Conservation (phyloP, 2,888 invertebrate genomes). For the Eledone cirrhosa region DNA sequence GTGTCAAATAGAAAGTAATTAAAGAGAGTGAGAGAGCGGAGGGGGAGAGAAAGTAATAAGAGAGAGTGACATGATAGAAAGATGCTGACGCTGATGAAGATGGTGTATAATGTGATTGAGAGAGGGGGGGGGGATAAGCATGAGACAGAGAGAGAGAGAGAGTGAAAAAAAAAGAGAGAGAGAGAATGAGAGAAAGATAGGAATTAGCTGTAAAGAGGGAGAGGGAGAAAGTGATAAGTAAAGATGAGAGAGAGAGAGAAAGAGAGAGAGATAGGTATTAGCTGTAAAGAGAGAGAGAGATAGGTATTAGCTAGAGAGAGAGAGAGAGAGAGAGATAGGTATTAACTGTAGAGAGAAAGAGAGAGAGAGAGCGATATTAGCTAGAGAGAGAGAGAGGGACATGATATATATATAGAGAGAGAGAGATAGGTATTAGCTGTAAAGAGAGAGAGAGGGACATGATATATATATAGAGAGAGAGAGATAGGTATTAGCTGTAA, state of each 20-base stretch:
- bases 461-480: background rate
- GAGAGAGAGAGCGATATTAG: background rate
- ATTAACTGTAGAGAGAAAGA: background rate
- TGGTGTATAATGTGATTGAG: background rate
- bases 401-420: too few relatives aligned
- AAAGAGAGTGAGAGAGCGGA: background rate
- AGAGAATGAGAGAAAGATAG: too few relatives aligned
- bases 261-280: background rate
- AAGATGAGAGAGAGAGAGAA: background rate
- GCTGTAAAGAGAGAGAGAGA: background rate
- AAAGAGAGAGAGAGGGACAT: background rate
- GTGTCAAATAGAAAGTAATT: background rate
- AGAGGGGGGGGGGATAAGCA: background rate
- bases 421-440: background rate
- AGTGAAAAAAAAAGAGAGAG: background rate
- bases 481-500: background rate
- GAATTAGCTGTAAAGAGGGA: background rate
- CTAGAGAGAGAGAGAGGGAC: too few relatives aligned
- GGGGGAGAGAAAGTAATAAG: background rate
- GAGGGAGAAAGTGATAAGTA: too few relatives aligned
- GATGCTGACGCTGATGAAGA: background rate
- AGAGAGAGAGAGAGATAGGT: background rate
- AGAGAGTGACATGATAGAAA: background rate
- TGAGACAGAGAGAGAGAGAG: too few relatives aligned
- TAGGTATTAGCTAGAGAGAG: too few relatives aligned